A percentile compares a stretch with the other conserved stretches of the same genome.
phyloP scores from a whole-genome alignment of 1,140 invertebrate species.

The Diabrotica undecimpunctata region DNA sequence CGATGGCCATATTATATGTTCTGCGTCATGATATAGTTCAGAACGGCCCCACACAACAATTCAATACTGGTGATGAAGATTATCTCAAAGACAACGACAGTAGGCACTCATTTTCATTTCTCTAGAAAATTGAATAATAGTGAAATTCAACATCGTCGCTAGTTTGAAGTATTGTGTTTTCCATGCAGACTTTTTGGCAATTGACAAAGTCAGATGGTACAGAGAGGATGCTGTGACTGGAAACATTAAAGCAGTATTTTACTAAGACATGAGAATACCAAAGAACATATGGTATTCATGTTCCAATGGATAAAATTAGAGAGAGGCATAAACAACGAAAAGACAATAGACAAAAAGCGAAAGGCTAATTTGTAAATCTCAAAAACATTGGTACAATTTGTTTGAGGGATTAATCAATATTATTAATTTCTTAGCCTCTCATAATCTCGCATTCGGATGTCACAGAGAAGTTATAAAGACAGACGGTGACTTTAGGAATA shows the following conservation, averaged over 20 bases:
- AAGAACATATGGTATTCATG: constrained; percentile 35
- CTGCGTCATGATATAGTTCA: no score
- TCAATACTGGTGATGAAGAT: no score
- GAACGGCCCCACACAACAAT: no score
- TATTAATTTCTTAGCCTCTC: constrained; percentile 39
- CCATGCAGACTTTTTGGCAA: constrained; percentile 38
- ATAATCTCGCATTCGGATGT: constrained; percentile 37
- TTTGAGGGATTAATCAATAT: constrained; percentile 31
- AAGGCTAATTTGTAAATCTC: constrained; percentile 31
- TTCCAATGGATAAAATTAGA: constrained; percentile 37
- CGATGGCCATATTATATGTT: no score
- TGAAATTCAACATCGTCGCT: no score
- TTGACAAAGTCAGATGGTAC: constrained; percentile 39
- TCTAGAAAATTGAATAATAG: no score
- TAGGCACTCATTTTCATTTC: no score
- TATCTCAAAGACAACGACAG: no score
- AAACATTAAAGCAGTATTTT: constrained; percentile 24
- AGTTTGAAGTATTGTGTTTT: constrained; percentile 28
- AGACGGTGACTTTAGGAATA: constrained; percentile 28
- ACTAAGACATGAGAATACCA: constrained; percentile 38
- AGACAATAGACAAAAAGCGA: constrained; percentile 39
- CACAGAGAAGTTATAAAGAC: constrained; percentile 23
- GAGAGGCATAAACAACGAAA: constrained; percentile 35
- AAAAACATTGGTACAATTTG: constrained; percentile 42
- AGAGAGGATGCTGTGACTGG: constrained; percentile 38